These are phyloP conservation scores for Chaenocephalus aceratus DNA, from an alignment of 2,113 vertebrate species.

Conservation along the genomic window DNA sequence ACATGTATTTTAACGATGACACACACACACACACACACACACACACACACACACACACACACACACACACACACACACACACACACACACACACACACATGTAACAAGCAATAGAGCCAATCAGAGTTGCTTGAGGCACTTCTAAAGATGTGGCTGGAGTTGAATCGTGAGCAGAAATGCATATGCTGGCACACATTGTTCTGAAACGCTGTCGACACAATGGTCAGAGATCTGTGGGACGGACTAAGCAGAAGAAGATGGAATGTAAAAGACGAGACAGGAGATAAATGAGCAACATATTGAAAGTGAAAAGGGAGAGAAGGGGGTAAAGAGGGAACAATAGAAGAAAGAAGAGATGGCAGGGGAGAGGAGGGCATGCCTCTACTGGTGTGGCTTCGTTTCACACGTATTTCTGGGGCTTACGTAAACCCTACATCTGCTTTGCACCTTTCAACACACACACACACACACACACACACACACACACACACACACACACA, in stretches of 20 bases:
- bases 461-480: slow-evolving; percentile 20
- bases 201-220: background rate
- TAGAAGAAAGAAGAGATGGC: slow-evolving; percentile 48
- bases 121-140: background rate
- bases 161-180: slow-evolving; percentile 14
- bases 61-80: background rate
- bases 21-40: no score
- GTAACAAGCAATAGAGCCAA: background rate
- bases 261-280: background rate
- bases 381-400: slow-evolving; percentile 72
- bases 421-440: slow-evolving; percentile 77
- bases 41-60: no score
- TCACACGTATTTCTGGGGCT: slow-evolving; percentile 68
- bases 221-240: slow-evolving; percentile 3
- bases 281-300: slow-evolving; percentile 19
- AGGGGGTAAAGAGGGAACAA: slow-evolving; percentile 19
- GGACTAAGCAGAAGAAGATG: slow-evolving; percentile 37
- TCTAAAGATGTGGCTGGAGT: background rate
- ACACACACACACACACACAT: background rate
- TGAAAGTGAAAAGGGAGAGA: slow-evolving; percentile 25
- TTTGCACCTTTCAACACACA: slow-evolving; percentile 48
- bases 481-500: background rate
- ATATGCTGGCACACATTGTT: slow-evolving; percentile 20
- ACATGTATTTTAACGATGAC: slow-evolving; percentile 8
- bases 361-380: slow-evolving; percentile 66